These are phyloP conservation scores for Nannoperca obscura DNA, from an alignment of 2,797 vertebrate species.

Conservation along the genomic window DNA sequence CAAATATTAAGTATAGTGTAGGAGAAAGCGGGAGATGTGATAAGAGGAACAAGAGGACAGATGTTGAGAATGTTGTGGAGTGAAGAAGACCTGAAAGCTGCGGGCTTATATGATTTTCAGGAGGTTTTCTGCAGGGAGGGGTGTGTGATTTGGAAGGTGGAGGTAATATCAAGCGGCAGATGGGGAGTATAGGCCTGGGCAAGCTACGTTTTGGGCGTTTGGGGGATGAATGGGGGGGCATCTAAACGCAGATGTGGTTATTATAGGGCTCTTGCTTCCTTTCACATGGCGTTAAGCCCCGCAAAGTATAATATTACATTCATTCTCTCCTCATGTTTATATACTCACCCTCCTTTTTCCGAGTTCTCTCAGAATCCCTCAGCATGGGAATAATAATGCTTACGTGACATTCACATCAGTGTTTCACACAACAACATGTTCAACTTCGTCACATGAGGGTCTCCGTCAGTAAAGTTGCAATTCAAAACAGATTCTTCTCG, in stretches of 20 bases:
- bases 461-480: not conserved
- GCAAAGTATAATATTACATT: constrained; percentile 55
- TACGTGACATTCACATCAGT: constrained; percentile 6
- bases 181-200: not conserved
- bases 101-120: not conserved
- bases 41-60: not conserved
- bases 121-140: not conserved
- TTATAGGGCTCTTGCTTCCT: constrained; percentile 51
- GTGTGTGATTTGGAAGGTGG: constrained; percentile 10
- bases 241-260: constrained; percentile 59
- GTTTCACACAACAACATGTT: constrained; percentile 24
- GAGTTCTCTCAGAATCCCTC: constrained; percentile 18
- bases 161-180: constrained; percentile 21
- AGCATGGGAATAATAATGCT: constrained; percentile 21
- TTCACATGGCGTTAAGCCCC: constrained; percentile 41
- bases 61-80: not conserved
- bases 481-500: not conserved
- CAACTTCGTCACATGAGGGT: not conserved
- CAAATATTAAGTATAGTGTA: not conserved
- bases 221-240: constrained; percentile 12
- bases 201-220: constrained; percentile 12
- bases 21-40: not conserved
- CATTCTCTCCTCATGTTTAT: constrained; percentile 51
- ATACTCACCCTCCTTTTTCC: constrained; percentile 32
- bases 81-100: not conserved